A percentile compares a stretch with the other conserved stretches of the same genome.
Conservation (phyloP, 2,888 invertebrate species). For the Dasypogon diadema region DNA sequence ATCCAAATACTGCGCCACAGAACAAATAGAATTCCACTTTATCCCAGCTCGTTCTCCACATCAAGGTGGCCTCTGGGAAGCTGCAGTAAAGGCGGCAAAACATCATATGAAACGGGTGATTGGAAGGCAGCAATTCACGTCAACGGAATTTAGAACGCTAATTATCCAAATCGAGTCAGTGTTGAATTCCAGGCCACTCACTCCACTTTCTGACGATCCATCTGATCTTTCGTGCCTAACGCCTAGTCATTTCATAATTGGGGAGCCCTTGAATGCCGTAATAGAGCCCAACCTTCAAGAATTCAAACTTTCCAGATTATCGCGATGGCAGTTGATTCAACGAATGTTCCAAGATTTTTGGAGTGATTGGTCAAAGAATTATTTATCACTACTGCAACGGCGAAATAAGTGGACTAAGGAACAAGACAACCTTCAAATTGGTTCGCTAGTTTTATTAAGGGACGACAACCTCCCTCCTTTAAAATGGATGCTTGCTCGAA, state of each 20-base stretch:
- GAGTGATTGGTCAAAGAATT: no score
- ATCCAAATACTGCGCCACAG: neutral
- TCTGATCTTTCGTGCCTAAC: neutral
- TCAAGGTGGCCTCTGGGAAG: conserved; percentile 4
- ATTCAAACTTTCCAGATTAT: no score
- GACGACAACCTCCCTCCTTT: no score
- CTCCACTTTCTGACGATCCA: neutral
- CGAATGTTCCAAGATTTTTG: no score
- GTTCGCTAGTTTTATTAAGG: no score
- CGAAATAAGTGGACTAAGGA: no score
- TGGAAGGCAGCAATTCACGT: neutral
- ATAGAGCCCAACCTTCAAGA: no score
- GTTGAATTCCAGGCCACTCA: neutral
- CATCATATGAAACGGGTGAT: neutral
- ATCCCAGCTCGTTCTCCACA: neutral
- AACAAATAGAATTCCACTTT: neutral
- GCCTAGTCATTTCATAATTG: neutral
- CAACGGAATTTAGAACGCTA: neutral
- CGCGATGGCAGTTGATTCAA: no score
- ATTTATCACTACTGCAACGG: no score
- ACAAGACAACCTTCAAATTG: no score
- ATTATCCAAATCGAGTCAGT: neutral
- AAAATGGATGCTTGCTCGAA: no score
- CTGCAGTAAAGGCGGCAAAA: neutral
- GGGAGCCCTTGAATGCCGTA: no score